Base-by-base conservation (phyloP, 2,797 vertebrate genomes). In the Fistularia tabacaria region DNA sequence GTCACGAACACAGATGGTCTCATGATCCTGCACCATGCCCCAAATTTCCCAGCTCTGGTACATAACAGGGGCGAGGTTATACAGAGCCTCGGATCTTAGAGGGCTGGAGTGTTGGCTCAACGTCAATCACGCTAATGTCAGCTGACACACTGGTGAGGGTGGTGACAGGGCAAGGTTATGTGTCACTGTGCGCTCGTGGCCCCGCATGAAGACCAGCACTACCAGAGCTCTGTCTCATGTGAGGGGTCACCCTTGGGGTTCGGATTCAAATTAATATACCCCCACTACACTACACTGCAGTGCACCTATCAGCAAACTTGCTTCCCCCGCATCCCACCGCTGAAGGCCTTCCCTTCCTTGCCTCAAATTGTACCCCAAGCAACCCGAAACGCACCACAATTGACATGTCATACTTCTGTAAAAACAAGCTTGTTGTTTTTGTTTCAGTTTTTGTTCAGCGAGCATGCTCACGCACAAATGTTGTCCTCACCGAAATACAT, bases 111-210 rank as follows among this genome's bases (percentile, higher is more conserved):
- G 66, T 57, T 57, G 73, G 80, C 79, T 91, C 89, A 87, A 82
- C 88, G 82, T 91, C 90, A 92, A 80, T 92, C 89, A 89, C 57
- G 57, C 73, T 91, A 90, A 91, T 86, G 66, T 71, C 69, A 77
- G 67, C 77, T 86, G 91, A 91, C 88, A 87, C 83, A 78, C 47
- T 88, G 82, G 88, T 82, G 84, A 90, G 89, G 89, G 87, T 86
- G 86, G 87, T 88, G 89, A 90, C 85, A 90, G 85, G 89, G 88
- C 89, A 91, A 92, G 89, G 91, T 91, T 89, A 90, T 82, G 81
- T 90, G 88, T 90, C 88, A 90, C 85, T 80, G 73, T 81, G 69
- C 3, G 84, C 89, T 88, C 71, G 54, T 70, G 81, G 87, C 77
- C 75, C 25, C 75, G 75, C 66, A 51, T 75, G 61, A 81, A 82